Evolutionary conservation across 2,888 invertebrate species (phyloP).

Genomic region (Apamea epomidion): DNA sequence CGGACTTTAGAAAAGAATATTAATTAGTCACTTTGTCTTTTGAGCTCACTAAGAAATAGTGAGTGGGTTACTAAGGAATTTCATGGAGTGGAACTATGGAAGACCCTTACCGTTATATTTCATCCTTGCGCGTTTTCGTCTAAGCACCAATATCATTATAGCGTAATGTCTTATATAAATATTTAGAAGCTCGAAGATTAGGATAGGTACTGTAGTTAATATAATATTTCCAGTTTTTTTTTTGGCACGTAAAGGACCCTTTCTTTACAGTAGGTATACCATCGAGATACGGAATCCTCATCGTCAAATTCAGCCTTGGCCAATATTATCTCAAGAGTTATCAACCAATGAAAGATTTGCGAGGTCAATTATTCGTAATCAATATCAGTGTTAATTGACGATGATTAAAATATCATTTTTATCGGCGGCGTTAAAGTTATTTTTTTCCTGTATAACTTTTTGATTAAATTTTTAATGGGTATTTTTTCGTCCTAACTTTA

Average conservation of each 20-base stretch:
- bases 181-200: not conserved
- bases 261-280: not conserved
- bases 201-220: not conserved
- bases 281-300: not conserved
- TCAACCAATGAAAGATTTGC: slow-evolving; percentile 31
- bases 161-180: not conserved
- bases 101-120: not conserved
- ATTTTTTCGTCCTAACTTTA: not conserved
- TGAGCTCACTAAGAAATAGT: not conserved
- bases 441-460: not conserved
- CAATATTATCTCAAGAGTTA: slow-evolving; percentile 23
- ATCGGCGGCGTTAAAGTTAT: not conserved
- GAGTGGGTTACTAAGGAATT: not conserved
- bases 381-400: slow-evolving; percentile 24
- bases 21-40: slow-evolving; percentile 16
- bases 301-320: slow-evolving; percentile 3
- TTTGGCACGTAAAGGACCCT: not conserved
- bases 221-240: slow-evolving; percentile 10
- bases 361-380: slow-evolving; percentile 11
- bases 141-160: not conserved
- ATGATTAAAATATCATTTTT: not conserved
- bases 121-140: not conserved
- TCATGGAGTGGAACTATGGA: not conserved
- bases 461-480: not conserved
- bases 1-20: slow-evolving; percentile 10